A percentile compares a stretch with the other conserved stretches of the same genome.
phyloP scores from a whole-genome alignment of 2,888 invertebrate species.

The Hypomecis punctinalis region DNA sequence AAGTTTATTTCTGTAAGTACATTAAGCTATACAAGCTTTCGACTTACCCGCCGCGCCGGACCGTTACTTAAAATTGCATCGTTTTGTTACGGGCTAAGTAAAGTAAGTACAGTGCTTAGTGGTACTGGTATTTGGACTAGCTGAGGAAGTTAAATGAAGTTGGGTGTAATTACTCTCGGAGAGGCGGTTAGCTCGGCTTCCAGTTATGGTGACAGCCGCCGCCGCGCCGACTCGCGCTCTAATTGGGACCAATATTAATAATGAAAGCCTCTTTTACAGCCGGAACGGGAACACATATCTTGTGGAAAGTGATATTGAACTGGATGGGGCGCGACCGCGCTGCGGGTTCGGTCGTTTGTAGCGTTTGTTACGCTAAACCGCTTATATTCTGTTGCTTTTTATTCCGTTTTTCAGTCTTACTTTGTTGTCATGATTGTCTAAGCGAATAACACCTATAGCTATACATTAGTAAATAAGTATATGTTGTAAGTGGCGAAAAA shows the following conservation, averaged over 20 bases:
- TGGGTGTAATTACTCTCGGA: constrained; percentile 80
- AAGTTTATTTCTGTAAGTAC: constrained; percentile 52
- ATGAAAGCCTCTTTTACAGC: constrained; percentile 46
- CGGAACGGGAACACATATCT: constrained; percentile 25
- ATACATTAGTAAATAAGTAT: no score
- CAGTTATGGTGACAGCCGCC: constrained; percentile 71
- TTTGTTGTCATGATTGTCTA: no score
- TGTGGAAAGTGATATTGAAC: constrained; percentile 27
- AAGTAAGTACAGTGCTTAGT: constrained; percentile 78
- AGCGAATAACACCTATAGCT: no score
- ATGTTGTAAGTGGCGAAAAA: no score
- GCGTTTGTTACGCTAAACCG: constrained; percentile 1
- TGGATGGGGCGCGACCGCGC: constrained; percentile 15
- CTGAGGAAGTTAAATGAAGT: constrained; percentile 82
- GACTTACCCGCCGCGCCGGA: constrained; percentile 63
- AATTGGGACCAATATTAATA: constrained; percentile 65
- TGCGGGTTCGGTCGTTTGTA: constrained; percentile 17
- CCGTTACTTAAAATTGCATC: constrained; percentile 78
- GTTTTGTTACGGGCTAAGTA: constrained; percentile 76
- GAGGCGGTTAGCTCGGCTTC: constrained; percentile 73
- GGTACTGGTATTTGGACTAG: constrained; percentile 77
- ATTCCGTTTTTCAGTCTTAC: no score
- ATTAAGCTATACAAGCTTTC: constrained; percentile 60
- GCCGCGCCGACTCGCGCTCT: constrained; percentile 54
- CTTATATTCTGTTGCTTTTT: not conserved